Base-by-base conservation (phyloP, 1,140 invertebrate species). In the Macrocentrus cingulum region DNA sequence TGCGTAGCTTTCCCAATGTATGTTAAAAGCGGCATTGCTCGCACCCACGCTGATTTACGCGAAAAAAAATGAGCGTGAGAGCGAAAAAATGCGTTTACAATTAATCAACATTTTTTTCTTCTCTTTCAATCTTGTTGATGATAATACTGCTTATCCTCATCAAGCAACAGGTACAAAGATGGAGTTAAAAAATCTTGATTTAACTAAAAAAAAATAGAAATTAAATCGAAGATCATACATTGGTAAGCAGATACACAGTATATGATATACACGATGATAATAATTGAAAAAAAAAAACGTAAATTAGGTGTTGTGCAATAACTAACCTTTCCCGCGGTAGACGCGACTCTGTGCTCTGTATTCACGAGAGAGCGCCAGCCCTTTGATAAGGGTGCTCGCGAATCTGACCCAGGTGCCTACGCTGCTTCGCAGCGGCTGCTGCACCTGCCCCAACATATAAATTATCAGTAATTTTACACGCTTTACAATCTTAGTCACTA, bases 301-400 rank as follows among this genome's bases (percentile, higher is more conserved):
- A 66, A 64, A 70, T 63, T 72, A 66, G 70, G 61, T 66, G 60
- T 64, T 74, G 65, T 69, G 66, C 62, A 68, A 8, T 66, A 71
- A 79, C 77, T 79, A 79, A 79, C 77, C 77, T 80, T 74, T 69
- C 66, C 68, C 56, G 56, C 48, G 66, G 69, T 68, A 62, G 72
- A 69, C 69, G 68, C 74, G 69, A 72, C 68, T 66, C 55, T 57
- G 29, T 60, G 66, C 70, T 64, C 61, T 59, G 68, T 62, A 71
- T 81, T 85, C 84, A 88, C 79, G 87, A 87, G 77, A 88, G 86
- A 82, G 89, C 87, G 79, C 88, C 90, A 76, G 91, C 89, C 84
- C 91, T 91, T 87, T 92, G 91, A 86, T 94, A 94, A 81, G 91
- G 91, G 86, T 94, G 91, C 82, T 94, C 91, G 84, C 89, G 85